These are phyloP conservation scores for Callipepla squamata DNA, from an alignment of 2,113 vertebrate species.

Conservation along the genomic window DNA sequence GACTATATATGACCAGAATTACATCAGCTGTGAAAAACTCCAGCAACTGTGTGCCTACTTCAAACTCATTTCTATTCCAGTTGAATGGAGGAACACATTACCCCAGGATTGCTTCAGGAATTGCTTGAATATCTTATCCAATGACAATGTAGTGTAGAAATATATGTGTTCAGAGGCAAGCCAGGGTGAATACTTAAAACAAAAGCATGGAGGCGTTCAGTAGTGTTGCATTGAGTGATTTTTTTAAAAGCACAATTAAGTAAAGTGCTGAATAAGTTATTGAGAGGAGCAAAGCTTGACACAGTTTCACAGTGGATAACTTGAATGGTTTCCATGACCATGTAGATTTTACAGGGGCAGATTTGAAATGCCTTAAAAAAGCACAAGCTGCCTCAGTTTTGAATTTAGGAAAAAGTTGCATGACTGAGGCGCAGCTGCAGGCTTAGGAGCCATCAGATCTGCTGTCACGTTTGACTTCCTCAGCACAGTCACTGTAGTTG, in stretches of 20 bases:
- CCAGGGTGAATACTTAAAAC: background rate
- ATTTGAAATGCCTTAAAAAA: background rate
- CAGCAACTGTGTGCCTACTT: background rate
- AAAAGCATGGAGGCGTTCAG: background rate
- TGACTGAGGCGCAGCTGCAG: background rate
- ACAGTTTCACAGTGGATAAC: background rate
- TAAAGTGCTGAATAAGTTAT: background rate
- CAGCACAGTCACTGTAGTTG: rapidly evolving
- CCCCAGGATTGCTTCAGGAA: background rate
- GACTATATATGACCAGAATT: background rate
- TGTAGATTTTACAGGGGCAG: background rate
- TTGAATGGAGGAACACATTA: background rate
- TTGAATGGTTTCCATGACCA: background rate
- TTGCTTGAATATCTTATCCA: background rate
- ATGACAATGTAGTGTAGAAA: background rate
- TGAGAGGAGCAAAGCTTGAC: background rate
- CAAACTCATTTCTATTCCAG: background rate
- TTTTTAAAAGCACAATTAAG: background rate
- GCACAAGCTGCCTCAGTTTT: background rate
- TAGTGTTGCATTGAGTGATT: background rate
- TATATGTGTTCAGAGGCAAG: background rate
- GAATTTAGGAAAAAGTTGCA: background rate
- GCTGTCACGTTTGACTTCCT: background rate
- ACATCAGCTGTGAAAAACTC: background rate
- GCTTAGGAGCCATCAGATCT: background rate